Base-by-base conservation (phyloP, 1,140 invertebrate genomes). In the Polyergus mexicanus region DNA sequence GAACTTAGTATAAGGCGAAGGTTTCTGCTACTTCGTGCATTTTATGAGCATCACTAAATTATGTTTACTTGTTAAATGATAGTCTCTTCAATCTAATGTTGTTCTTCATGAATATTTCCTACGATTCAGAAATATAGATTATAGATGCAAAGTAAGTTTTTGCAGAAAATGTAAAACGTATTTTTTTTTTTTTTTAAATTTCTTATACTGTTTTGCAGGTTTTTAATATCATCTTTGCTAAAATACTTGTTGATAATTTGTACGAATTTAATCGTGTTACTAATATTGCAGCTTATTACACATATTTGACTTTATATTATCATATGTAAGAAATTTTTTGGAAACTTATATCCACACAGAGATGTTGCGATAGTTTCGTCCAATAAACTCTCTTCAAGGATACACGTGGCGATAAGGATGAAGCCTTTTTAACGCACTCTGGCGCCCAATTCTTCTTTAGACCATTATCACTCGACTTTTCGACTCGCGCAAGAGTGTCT, bases 31-130 rank as follows among this genome's bases (percentile, higher is more conserved):
- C 35, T 71, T 56, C 77, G 47, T 47, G 68, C 38, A 74, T 60
- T 72, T 72, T 56, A 60, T 25, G 54, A 44, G 54, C 68, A 35
- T 60, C 38, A 60, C 56, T 83, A 83, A 83, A 83, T 83, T 74
- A 72, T 74, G 54, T 74, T 83, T 83, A 72, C 56, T 44, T 56
- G 69, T 74, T 74, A 72, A 54, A 35, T 35, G 38, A 83, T 74
- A 72, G 66, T 47, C 54, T 38, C 22, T n/a, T 41, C 66, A 28
- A 51, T 56, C 38, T 32, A 47, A 51, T 25, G 38, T 28, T 3
- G 25, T 51, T 58, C 10, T 25, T 60, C 35, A 25, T 35, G 65
- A 56, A 56, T 68, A 13, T 69, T 22, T 28, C 7, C 6, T 69
- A 69, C 35, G 25, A 71, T 54, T 77, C 44, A 65, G 13, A 7